Evolutionary conservation across 2,113 vertebrate genomes (phyloP), one percentile per base, ranked within the genome.

Genomic region (Pogona vitticeps): DNA sequence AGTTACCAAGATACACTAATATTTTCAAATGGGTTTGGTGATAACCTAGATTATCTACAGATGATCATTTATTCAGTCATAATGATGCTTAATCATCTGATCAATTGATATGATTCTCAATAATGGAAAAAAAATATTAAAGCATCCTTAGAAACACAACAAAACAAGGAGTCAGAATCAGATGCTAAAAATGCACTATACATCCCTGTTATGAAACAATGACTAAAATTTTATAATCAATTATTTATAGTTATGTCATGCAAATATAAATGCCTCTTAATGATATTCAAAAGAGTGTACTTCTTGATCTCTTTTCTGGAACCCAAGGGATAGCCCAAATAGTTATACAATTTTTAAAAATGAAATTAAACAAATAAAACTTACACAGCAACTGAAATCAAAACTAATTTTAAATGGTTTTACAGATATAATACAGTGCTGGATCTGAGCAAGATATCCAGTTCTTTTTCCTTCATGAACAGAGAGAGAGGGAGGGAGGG

Each of bases 231-330:
- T 63, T 75, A 21, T 58, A 75, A 75, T 86, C 59, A 75, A 86
- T 86, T 86, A 86, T 86, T 86, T 86, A 86, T 65, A 63, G 40
- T 59, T 81, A 33, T 46, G 28, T 61, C 80, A 81, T 75, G 56
- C 58, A 82, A 76, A 81, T 46, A 33, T 18, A 75, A 81, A 65
- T 52, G 5, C 65, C 73, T 75, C 3, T 75, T 65, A 75, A 86
- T 65, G 38, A 86, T 56, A 86, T 52, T 52, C 65, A 71, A 63
- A 40, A 72, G 75, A 71, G 8, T 40, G 52, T 85, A 80, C 40
- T 80, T 86, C 58, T 81, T 65, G 15, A 52, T 52, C 65, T 81
- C 59, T 87, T 6, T 75, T 23, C 59, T 87, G n/a, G 58, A 82
- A 75, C 59, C n/a, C 38, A 2, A 81, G 85, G 58, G 85, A 67